A percentile compares a stretch with the other conserved stretches of the same genome.
Conservation (phyloP, 2,797 vertebrate species). For the Enteromius mattozi region DNA sequence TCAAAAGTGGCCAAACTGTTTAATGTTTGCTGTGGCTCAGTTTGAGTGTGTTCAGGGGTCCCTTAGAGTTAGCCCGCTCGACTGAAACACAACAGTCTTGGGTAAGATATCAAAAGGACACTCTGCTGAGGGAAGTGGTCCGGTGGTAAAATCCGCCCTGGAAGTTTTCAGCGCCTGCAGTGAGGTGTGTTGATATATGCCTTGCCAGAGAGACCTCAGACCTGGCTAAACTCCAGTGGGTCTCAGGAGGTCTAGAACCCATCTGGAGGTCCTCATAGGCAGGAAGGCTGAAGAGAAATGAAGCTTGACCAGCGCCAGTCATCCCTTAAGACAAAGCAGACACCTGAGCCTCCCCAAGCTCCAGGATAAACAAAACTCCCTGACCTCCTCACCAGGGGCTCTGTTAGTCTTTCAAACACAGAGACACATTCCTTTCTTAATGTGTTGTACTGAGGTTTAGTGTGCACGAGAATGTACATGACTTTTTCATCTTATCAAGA, state of each 20-base stretch:
- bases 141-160: constrained; percentile 34
- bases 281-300: constrained; percentile 65
- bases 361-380: constrained; percentile 62
- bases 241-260: constrained; percentile 56
- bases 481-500: background rate
- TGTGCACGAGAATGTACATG: background rate
- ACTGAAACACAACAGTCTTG: constrained; percentile 51
- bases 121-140: constrained; percentile 30
- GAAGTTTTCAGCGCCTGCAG: constrained; percentile 49
- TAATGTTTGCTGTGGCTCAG: constrained; percentile 18
- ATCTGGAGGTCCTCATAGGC: constrained; percentile 62
- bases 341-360: constrained; percentile 62
- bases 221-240: constrained; percentile 55
- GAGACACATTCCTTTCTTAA: constrained; percentile 43
- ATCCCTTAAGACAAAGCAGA: constrained; percentile 63
- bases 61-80: background rate
- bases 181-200: constrained; percentile 40
- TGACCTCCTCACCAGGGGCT: constrained; percentile 51
- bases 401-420: constrained; percentile 53
- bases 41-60: background rate
- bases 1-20: constrained; percentile 41
- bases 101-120: constrained; percentile 52
- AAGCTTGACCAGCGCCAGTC: constrained; percentile 72
- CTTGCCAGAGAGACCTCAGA: constrained; percentile 54
- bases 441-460: background rate